Evolutionary conservation across 2,113 vertebrate genomes (phyloP), one percentile per base, ranked within the genome.

Genomic region (Ammospiza caudacuta): DNA sequence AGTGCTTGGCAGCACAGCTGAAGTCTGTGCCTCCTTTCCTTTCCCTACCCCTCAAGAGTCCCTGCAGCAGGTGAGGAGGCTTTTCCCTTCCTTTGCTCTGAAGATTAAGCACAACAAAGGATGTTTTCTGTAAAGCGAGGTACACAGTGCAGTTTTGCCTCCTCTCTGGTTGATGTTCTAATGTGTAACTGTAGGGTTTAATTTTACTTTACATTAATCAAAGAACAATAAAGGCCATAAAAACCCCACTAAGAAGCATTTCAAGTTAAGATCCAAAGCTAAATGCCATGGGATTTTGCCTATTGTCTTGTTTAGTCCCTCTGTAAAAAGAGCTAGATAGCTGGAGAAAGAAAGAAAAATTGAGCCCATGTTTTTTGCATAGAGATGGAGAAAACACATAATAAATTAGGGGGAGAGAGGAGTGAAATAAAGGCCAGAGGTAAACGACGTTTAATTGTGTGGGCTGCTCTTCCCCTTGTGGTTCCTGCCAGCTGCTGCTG

Each of bases 281-380:
- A 72, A 98, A 96, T 94, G 76, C 97, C 95, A 82, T 76, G 97
- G 97, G 97, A 94, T 95, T 95, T 95, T 93, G 79, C 84, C 97
- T 89, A 97, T 98, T 98, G 98, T 98, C 97, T 96, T 89, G 91
- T 73, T 91, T 74, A 44, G 86, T 93, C 91, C 81, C 68, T 94
- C 92, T 69, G 94, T 67, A 97, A 98, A 98, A 97, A 97, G 98
- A 97, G 94, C 95, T 91, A 95, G 97, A 97, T 93, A 96, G 97
- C 96, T 63, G 31, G 68, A 98, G 97, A 98, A 98, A 98, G 98
- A 98, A 98, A 98, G 98, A 98, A 98, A 99, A 99, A 99, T 98
- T 82, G 98, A 98, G 97, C 98, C 97, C 33, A 43, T 97, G 97
- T 97, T 97, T 98, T 98, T 98, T 98, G 96, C 98, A 98, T 97